phyloP scores from a whole-genome alignment of 2,113 vertebrate species.

The Hyperoodon ampullatus region DNA sequence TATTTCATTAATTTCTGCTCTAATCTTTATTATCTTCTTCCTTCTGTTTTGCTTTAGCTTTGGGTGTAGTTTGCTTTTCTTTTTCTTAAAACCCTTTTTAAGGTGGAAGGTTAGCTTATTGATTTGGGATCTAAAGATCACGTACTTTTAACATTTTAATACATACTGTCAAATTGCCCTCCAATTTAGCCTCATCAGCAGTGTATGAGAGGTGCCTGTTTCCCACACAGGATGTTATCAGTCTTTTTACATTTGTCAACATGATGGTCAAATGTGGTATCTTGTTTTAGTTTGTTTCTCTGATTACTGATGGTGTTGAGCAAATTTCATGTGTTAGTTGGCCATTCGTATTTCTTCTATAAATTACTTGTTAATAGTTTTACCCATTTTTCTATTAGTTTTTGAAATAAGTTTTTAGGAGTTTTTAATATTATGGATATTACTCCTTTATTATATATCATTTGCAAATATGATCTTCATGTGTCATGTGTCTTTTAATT shows the following conservation, averaged over 20 bases:
- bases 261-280: neutral
- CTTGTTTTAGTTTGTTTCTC: constrained; percentile 6
- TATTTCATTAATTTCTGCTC: constrained; percentile 34
- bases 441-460: neutral
- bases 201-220: neutral
- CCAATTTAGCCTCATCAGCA: neutral
- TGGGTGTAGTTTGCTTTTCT: neutral
- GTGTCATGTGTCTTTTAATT: neutral
- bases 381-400: neutral
- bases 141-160: neutral
- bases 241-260: neutral
- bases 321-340: neutral
- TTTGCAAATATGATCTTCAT: neutral
- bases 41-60: neutral
- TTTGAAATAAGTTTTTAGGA: neutral
- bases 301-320: neutral
- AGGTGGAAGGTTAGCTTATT: neutral
- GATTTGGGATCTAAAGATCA: neutral
- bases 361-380: neutral
- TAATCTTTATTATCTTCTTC: neutral
- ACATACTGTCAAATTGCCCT: neutral
- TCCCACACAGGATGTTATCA: neutral
- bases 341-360: constrained; percentile 8
- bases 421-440: neutral
- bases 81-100: neutral